Base-by-base conservation (phyloP, 2,113 vertebrate species). In the Clarias macrocephalus region DNA sequence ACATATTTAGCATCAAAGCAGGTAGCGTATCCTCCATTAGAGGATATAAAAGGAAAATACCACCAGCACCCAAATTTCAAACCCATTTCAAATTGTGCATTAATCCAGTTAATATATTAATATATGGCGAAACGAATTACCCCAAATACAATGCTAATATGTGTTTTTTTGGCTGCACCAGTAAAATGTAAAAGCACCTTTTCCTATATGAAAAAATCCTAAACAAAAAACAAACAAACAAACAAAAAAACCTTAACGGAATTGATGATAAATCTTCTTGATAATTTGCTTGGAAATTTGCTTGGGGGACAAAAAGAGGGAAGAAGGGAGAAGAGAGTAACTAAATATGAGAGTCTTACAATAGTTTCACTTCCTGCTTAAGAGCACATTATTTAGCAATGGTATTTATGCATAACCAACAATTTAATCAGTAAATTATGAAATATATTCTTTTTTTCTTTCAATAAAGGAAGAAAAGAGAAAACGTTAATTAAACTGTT, bases 341-440 rank as follows among this genome's bases (percentile, higher is more conserved):
- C 65, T n/a, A 1, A 9, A 37, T 30, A 30, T 7, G 23, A 42
- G 5, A 21, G 30, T 59, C 42, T 30, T 11, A 52, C 28, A 73
- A 63, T 30, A 10, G 37, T 88, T 88, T 88, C 88, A 83, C 19
- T 88, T 88, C 80, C 63, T 80, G 2, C 60, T 68, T 48, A 28
- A 66, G 16, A 68, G 25, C 62, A 59, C 56, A 60, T 33, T 13
- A 70, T 60, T 23, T 28, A 11, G 30, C 23, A 56, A 25, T 76
- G 12, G 13, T 25, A 77, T 77, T 56, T 28, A n/a, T 28, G 15
- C 25, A 18, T 56, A 56, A 18, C 56, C 6, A 77, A 77, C 75
- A 48, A 48, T 48, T 48, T 48, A 18, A 56, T 56, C 25, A 28
- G 12, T 52, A 52, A 52, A 52, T 15, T 12, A 76, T 52, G 23